These are phyloP conservation scores for Drosophila repleta DNA, from an alignment of 1,140 invertebrate species.

Conservation along the genomic window DNA sequence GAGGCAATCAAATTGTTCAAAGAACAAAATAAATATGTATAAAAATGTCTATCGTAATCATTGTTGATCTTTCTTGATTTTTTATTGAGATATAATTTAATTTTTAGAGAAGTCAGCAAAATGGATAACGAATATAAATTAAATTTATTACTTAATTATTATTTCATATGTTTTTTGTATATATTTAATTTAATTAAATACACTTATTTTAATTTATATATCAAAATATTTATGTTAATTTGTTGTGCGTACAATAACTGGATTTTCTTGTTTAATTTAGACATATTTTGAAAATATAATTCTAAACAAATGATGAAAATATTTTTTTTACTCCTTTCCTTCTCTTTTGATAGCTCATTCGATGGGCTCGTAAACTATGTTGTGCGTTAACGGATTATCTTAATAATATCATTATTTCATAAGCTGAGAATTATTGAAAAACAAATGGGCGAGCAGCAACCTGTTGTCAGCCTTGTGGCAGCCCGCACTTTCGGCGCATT, in stretches of 20 bases:
- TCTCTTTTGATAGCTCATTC: neutral
- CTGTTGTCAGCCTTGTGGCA: conserved; percentile 54
- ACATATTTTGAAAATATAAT: too few relatives aligned
- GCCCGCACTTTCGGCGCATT: conserved; percentile 14
- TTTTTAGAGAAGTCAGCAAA: too few relatives aligned
- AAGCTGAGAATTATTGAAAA: conserved; percentile 8
- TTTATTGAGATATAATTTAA: too few relatives aligned
- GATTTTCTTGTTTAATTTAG: too few relatives aligned
- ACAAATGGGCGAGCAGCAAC: conserved; percentile 27
- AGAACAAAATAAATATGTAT: neutral
- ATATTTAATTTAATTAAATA: too few relatives aligned
- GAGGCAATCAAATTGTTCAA: neutral
- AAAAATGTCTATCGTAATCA: too few relatives aligned
- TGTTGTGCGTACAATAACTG: neutral
- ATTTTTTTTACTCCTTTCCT: neutral
- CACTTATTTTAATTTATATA: neutral
- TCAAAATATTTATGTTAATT: neutral
- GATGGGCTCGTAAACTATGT: neutral
- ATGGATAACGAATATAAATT: too few relatives aligned
- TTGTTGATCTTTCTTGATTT: too few relatives aligned
- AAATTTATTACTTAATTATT: too few relatives aligned
- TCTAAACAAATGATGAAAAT: too few relatives aligned
- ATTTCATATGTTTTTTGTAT: too few relatives aligned
- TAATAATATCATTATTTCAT: conserved; percentile 10
- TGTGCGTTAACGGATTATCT: neutral